Conservation (phyloP, 1,140 invertebrate species). For the Ceratina calcarata region DNA sequence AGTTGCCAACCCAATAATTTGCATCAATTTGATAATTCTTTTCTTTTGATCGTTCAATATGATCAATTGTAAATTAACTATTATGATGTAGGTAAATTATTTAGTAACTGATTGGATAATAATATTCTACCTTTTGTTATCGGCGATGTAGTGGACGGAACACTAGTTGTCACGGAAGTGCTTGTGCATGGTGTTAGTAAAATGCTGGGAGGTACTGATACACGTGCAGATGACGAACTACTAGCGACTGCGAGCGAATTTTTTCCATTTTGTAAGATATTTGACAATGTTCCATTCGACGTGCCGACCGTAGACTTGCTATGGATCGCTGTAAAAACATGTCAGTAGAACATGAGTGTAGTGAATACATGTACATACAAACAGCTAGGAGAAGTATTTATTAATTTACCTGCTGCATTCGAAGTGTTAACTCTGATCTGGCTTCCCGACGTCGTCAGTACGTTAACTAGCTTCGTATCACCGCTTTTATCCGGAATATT, state of each 20-base stretch:
- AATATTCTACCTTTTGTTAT: conserved; percentile 75
- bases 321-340: conserved; percentile 28
- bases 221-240: conserved; percentile 49
- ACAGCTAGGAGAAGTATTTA: too few relatives aligned
- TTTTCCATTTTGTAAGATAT: conserved; percentile 68
- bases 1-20: too few relatives aligned
- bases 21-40: conserved; percentile 2
- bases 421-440: conserved; percentile 60
- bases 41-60: neutral
- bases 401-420: conserved; percentile 53
- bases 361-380: neutral
- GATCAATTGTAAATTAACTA: conserved; percentile 15
- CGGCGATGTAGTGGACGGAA: conserved; percentile 55
- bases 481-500: conserved; percentile 60
- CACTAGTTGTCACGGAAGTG: conserved; percentile 47
- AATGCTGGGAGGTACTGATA: conserved; percentile 63
- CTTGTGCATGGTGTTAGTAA: conserved; percentile 66
- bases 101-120: conserved; percentile 69
- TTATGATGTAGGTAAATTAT: conserved; percentile 44
- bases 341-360: conserved; percentile 28
- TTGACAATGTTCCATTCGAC: conserved; percentile 59
- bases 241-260: conserved; percentile 53
- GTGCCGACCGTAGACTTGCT: conserved; percentile 52
- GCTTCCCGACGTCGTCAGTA: conserved; percentile 62
- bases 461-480: conserved; percentile 67